phyloP scores from a whole-genome alignment of 1,140 invertebrate genomes.

The Cataglyphis hispanica region DNA sequence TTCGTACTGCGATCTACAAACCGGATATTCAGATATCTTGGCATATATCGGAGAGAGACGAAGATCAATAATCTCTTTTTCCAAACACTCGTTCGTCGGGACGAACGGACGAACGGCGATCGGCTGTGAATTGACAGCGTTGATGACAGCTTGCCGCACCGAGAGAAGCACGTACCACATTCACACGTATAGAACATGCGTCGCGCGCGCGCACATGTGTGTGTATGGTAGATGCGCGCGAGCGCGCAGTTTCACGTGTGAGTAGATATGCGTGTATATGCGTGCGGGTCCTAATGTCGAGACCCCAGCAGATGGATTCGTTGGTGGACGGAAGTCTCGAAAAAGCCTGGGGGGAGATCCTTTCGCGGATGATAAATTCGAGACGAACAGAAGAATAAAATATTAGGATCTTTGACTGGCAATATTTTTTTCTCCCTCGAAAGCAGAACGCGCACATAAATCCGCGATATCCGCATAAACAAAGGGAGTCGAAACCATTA shows the following conservation, averaged over 20 bases:
- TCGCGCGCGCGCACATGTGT: not conserved
- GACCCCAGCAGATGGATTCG: not conserved
- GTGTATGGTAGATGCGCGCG: no score
- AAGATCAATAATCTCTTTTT: constrained; percentile 37
- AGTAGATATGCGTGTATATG: not conserved
- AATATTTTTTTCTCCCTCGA: no score
- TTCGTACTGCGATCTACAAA: constrained; percentile 30
- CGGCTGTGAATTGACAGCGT: constrained; percentile 41
- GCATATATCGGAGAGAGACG: not conserved
- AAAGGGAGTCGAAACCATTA: constrained; percentile 13
- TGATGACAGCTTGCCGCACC: constrained; percentile 46
- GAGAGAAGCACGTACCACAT: constrained; percentile 1
- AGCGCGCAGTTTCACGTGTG: not conserved
- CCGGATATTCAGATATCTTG: constrained; percentile 28
- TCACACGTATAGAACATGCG: not conserved
- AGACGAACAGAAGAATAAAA: no score
- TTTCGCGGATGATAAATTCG: not conserved
- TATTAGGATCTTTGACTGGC: no score
- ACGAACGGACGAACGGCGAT: constrained; percentile 6
- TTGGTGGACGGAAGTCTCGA: not conserved
- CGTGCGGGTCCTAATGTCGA: constrained; percentile 22
- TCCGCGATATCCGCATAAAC: constrained; percentile 40
- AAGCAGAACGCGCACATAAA: not conserved
- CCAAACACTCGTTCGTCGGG: not conserved
- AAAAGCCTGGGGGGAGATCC: not conserved